Conservation (phyloP, 2,888 invertebrate genomes). For the Trichogramma evanescens region DNA sequence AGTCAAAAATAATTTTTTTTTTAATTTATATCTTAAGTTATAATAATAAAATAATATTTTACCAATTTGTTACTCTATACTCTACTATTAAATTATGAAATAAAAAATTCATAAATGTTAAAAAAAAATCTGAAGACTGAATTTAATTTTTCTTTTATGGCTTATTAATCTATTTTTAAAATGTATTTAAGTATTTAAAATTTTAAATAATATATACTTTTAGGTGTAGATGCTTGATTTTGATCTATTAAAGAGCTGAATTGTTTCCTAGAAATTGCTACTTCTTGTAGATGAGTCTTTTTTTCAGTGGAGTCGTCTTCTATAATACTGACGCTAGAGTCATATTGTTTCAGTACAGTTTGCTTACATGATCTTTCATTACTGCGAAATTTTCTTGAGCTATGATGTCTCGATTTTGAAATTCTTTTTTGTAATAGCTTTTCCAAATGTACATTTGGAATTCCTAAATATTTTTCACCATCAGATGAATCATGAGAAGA, state of each 20-base stretch:
- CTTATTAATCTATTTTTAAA: not conserved
- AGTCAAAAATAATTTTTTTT: not conserved
- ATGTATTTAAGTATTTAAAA: too few species aligned
- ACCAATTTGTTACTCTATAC: too few species aligned
- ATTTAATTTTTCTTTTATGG: not conserved
- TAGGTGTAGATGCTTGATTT: too few species aligned
- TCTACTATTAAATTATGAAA: too few species aligned
- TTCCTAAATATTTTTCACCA: slow-evolving; percentile 29
- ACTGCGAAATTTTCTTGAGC: slow-evolving; percentile 4
- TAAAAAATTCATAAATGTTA: too few species aligned
- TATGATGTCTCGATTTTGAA: slow-evolving; percentile 5
- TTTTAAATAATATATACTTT: not conserved
- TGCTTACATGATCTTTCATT: slow-evolving; percentile 4
- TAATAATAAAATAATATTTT: not conserved
- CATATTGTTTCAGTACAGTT: slow-evolving; percentile 7
- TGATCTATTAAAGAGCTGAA: not conserved
- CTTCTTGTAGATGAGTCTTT: not conserved
- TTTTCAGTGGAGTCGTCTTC: slow-evolving; percentile 23
- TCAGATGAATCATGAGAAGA: slow-evolving; percentile 21
- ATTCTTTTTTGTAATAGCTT: slow-evolving; percentile 9
- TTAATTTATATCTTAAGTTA: not conserved
- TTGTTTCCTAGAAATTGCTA: not conserved
- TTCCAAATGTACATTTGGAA: slow-evolving; percentile 26
- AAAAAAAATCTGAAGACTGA: not conserved
- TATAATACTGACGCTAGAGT: slow-evolving; percentile 30